Base-by-base conservation (phyloP, 2,888 invertebrate species). In the Melipona beecheii region DNA sequence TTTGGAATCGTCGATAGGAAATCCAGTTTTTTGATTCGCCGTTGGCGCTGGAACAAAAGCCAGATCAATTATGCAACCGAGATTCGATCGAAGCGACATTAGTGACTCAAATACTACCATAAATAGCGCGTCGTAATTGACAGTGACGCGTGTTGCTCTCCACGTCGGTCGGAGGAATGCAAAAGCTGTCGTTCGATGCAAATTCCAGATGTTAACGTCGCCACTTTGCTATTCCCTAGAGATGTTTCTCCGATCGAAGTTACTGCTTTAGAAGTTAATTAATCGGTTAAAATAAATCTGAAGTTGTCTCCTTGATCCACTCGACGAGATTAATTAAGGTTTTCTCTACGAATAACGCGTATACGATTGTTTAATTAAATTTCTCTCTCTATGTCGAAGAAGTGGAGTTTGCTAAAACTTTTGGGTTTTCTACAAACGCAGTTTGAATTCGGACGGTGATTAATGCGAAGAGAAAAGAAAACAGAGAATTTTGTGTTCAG, bases 51-150 rank as follows among this genome's bases (percentile, higher is more conserved):
- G 19, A 43, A 71, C 78, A 80, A 80, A 70, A 80, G 78, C 49
- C 78, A 65, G 64, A 78, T 78, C 60, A 58, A 81, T 82, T 81
- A 81, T 82, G 81, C 81, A 81, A 81, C 58, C 49, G 69, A 54
- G 69, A 81, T 56, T 70, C 64, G 27, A 24, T 50, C 49, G 54
- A 65, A 24, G 81, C 62, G 43, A 19, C 81, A 58, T 69, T 50
- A 81, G 62, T 56, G 73, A 81, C 69, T 81, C 62, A 64, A 81
- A 69, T 81, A 62, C 68, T 54, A 6, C 31, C 73, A 17, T 73
- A 81, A 68, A 69, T 36, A 56, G 43, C 43, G 68, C 58, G 69
- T 60, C 62, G 81, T 74, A 81, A 81, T 81, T 64, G 81, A 81
- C 17, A 52, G 58, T 24, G 56, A n/a, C 74, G n/a, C 68, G n/a